Conservation (phyloP, 2,113 vertebrate species). For the Podiceps cristatus region DNA sequence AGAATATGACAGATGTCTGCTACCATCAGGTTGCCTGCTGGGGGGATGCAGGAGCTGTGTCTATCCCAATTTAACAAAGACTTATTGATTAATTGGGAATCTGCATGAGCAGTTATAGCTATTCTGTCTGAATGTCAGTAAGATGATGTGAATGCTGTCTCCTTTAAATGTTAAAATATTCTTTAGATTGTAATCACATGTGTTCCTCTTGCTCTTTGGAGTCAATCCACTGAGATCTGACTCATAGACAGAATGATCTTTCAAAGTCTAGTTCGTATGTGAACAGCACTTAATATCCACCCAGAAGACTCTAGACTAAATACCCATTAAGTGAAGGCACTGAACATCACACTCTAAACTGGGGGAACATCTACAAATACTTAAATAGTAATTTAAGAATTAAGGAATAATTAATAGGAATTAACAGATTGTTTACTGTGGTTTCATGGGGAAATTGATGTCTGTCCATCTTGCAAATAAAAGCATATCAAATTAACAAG, state of each 20-base stretch:
- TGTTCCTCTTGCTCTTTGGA: conserved; percentile 39
- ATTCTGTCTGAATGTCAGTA: conserved; percentile 67
- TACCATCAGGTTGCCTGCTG: not conserved
- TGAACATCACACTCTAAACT: not conserved
- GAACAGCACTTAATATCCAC: conserved; percentile 10
- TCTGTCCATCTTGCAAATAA: not conserved
- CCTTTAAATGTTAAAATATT: conserved; percentile 77
- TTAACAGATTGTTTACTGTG: not conserved
- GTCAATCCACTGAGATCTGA: conserved; percentile 45
- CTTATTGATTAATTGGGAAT: conserved; percentile 73
- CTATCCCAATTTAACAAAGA: not conserved
- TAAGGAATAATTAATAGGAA: not conserved
- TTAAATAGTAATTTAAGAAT: not conserved
- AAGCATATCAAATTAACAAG: not conserved
- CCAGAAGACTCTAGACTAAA: conserved; percentile 34
- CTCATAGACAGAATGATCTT: conserved; percentile 21
- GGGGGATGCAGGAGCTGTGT: not conserved
- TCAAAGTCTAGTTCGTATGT: conserved; percentile 64
- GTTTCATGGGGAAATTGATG: not conserved
- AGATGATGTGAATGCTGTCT: conserved; percentile 39
- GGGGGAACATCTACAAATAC: not conserved
- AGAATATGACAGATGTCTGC: not conserved
- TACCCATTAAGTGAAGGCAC: not conserved
- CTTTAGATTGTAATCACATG: conserved; percentile 59
- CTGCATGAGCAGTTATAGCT: conserved; percentile 22